Evolutionary conservation across 1,140 invertebrate species (phyloP), one percentile per base, ranked within the genome.

Genomic region (Neodiprion lecontei): DNA sequence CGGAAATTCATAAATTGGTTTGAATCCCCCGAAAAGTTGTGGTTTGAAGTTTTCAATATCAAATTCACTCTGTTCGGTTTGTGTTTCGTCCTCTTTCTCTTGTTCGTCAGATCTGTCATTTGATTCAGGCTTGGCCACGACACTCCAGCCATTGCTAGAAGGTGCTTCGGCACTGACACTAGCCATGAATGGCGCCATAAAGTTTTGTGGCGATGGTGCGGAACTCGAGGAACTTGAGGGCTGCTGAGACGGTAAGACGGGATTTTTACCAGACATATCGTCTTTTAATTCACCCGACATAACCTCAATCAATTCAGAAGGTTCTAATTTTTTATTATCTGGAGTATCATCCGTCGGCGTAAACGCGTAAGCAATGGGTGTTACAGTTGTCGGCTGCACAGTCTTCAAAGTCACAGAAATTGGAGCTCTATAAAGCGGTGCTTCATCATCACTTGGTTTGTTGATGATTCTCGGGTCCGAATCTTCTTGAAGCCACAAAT

Each of bases 161-260:
- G 88, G 88, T 1, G 82, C 79, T 74, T 89, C 89, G 0, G 92
- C 87, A 69, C 90, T 92, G 1, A 91, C 84, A 79, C 92, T 93
- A 0, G 93, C 92, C 10, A 92, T 90, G 75, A 94, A 94, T 0
- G 93, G 93, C 1, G 92, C 92, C 89, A 93, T 91, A 74, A 94
- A 93, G 78, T 92, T 90, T 75, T 91, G 89, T 0, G 88, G 87
- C 4, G 87, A 87, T 1, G 88, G 87, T 3, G 87, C 87, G 1
- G 88, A 88, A 21, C 84, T 87, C 0, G 88, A 86, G 0, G 88
- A 89, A 75, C 87, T 88, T 0, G 87, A 88, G 0, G 87, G 86
- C 48, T 88, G 87, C 9, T 88, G 87, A 0, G 87, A 88, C 0
- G 87, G 88, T 12, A 89, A 50, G 0, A 89, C 48, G 9, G 70